Evolutionary conservation across 2,797 vertebrate species (phyloP).

Genomic region (Thripadectes ignobilis): DNA sequence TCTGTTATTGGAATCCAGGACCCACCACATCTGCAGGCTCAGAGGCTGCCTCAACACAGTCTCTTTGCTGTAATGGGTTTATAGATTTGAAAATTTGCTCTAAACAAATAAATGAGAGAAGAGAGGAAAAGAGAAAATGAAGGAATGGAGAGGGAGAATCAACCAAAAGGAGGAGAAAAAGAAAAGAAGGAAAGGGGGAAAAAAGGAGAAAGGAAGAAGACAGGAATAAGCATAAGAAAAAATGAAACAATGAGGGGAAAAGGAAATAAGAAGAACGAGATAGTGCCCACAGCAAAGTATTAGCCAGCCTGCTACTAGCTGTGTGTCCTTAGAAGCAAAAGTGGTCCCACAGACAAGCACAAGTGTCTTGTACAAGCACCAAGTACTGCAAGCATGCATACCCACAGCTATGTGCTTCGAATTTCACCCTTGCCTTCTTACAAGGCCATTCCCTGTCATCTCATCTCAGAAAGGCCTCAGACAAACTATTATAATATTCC

Average conservation of each 20-base stretch:
- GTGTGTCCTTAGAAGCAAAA: neutral
- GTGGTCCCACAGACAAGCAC: neutral
- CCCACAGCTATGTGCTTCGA: neutral
- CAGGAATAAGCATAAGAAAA: neutral
- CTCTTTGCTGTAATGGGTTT: conserved; percentile 48
- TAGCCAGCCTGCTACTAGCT: neutral
- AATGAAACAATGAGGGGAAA: neutral
- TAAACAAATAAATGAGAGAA: conserved; percentile 59
- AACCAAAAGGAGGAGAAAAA: neutral
- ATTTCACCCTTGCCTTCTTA: neutral
- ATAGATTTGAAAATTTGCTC: conserved; percentile 65
- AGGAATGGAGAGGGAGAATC: neutral
- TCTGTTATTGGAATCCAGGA: conserved; percentile 66
- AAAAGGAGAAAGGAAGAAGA: neutral
- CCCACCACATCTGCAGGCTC: conserved; percentile 37
- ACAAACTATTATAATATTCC: neutral
- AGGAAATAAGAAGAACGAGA: neutral
- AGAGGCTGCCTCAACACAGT: neutral
- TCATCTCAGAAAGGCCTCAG: neutral
- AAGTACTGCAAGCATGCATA: neutral
- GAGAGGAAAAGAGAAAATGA: neutral
- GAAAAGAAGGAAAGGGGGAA: neutral
- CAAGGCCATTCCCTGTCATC: neutral
- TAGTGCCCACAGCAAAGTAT: neutral
- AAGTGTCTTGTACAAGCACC: neutral